These are phyloP conservation scores for Menidia menidia DNA, from an alignment of 2,797 vertebrate species.

Conservation along the genomic window DNA sequence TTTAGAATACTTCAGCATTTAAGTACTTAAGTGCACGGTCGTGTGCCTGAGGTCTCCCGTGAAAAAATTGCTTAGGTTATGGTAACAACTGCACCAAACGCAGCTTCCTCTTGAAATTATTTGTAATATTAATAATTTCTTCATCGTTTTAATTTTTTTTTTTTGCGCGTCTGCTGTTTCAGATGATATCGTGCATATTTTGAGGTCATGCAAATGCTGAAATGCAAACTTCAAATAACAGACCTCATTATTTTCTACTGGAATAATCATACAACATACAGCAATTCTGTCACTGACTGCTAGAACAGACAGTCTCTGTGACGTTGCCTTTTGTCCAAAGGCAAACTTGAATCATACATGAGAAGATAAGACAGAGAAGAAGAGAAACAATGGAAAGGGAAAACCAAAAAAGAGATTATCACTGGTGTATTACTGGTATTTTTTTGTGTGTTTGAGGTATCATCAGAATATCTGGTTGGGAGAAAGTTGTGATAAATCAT, in stretches of 20 bases:
- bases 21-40: background rate
- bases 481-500: constrained; percentile 27
- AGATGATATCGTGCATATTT: background rate
- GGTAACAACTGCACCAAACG: background rate
- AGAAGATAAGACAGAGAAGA: constrained; percentile 24
- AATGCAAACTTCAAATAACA: background rate
- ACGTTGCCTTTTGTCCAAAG: constrained; percentile 42
- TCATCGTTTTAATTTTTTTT: background rate
- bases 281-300: constrained; percentile 35
- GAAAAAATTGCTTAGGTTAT: background rate
- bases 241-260: background rate
- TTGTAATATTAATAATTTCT: background rate
- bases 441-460: constrained; percentile 33
- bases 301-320: constrained; percentile 30
- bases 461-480: constrained; percentile 35
- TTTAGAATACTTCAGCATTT: background rate
- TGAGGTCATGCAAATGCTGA: background rate
- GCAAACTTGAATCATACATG: constrained; percentile 35
- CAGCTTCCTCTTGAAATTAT: background rate
- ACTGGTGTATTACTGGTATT: constrained; percentile 21
- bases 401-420: constrained; percentile 33
- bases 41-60: background rate
- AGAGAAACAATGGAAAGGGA: constrained; percentile 16
- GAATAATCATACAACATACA: constrained; percentile 12
- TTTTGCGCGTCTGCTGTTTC: background rate